Conservation (phyloP, 2,888 invertebrate species). For the Luperina testacea region DNA sequence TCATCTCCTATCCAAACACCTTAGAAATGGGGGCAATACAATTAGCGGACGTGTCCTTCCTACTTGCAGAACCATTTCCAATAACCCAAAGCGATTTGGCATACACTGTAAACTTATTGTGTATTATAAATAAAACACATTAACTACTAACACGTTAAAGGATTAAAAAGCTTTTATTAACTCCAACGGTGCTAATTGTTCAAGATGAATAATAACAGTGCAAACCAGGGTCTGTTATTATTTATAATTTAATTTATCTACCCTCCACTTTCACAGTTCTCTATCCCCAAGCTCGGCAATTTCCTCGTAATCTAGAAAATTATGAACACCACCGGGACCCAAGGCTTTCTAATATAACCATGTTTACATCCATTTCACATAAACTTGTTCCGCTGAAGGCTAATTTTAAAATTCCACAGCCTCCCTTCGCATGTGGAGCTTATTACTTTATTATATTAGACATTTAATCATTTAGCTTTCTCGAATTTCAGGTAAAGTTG, state of each 20-base stretch:
- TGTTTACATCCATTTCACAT: constrained; percentile 62
- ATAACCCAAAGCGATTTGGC: neutral
- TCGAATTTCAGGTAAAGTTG: constrained; percentile 13
- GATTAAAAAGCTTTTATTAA: neutral
- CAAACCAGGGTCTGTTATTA: constrained; percentile 10
- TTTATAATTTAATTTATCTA: constrained; percentile 34
- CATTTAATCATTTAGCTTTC: constrained; percentile 20
- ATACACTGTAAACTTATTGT: neutral
- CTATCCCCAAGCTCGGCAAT: constrained; percentile 38
- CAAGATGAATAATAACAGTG: neutral
- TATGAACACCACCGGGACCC: constrained; percentile 42
- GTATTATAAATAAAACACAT: too few species aligned
- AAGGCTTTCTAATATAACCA: constrained; percentile 49
- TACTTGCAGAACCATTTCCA: neutral
- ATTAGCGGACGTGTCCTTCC: neutral
- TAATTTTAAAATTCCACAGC: constrained; percentile 62
- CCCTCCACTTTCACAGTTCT: constrained; percentile 3
- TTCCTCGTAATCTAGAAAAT: constrained; percentile 54
- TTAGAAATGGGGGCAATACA: too few species aligned
- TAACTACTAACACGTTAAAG: neutral
- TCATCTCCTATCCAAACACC: neutral
- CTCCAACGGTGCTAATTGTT: neutral
- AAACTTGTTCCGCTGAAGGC: constrained; percentile 50
- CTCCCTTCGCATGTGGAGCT: constrained; percentile 14
- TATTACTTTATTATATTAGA: constrained; percentile 37